A percentile compares a stretch with the other conserved stretches of the same genome.
These are phyloP conservation scores for Potamarius usumacintae DNA, from an alignment of 2,113 vertebrate species.

Conservation along the genomic window DNA sequence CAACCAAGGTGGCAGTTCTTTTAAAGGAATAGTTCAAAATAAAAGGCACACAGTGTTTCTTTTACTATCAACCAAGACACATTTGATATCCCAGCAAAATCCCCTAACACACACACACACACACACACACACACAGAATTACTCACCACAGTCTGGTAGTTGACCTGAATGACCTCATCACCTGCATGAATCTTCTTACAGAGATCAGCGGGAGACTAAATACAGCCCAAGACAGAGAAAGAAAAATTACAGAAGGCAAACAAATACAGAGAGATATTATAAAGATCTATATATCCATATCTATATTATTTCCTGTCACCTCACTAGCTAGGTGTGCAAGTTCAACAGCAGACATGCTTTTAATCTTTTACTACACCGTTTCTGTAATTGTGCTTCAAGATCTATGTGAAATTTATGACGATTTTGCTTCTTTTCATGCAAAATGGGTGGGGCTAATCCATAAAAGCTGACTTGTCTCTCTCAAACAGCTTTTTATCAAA, in stretches of 20 bases:
- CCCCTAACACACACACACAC: constrained; percentile 5
- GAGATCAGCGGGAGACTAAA: constrained; percentile 58
- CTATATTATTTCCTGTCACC: background rate
- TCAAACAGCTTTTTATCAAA: background rate
- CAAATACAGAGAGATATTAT: background rate
- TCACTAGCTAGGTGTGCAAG: background rate
- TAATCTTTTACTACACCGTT: background rate
- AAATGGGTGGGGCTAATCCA: background rate
- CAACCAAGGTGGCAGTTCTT: background rate
- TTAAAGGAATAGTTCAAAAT: background rate
- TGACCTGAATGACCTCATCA: constrained; percentile 62
- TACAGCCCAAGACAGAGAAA: constrained; percentile 11
- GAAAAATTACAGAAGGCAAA: background rate
- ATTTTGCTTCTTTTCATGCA: background rate
- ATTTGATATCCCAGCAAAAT: background rate
- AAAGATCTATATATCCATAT: no score
- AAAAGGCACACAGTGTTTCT: background rate
- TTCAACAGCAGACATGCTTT: background rate
- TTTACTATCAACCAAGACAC: background rate
- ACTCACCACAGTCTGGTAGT: constrained; percentile 60
- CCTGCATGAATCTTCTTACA: constrained; percentile 63
- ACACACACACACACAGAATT: constrained; percentile 18
- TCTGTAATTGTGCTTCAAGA: background rate
- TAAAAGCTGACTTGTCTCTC: background rate
- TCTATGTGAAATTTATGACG: background rate